Conservation (phyloP, 2,113 vertebrate species). For the Antechinus flavipes region DNA sequence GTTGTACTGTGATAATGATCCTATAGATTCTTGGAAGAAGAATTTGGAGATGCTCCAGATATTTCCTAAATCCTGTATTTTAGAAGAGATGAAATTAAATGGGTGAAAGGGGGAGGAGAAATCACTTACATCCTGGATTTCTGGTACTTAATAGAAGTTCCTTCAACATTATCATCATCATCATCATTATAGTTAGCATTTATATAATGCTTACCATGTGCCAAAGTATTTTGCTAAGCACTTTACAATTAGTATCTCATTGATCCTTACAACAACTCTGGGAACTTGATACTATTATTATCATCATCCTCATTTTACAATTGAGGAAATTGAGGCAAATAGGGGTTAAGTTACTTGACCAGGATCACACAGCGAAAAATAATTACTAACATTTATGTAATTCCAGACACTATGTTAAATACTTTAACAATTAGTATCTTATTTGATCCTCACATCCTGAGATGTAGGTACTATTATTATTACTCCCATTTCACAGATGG, state of each 20-base stretch:
- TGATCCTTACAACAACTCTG: neutral
- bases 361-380: neutral
- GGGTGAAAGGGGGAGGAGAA: neutral
- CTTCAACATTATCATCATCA: neutral
- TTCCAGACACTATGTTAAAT: neutral
- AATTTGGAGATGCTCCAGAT: neutral
- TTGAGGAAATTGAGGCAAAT: neutral
- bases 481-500: neutral
- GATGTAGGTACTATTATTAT: neutral
- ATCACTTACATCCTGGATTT: neutral
- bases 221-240: too few species aligned
- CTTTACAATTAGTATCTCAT: neutral
- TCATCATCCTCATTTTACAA: neutral
- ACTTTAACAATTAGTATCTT: neutral
- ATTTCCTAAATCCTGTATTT: neutral
- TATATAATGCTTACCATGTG: neutral
- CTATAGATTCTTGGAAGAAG: neutral
- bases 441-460: neutral
- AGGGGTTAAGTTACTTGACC: neutral
- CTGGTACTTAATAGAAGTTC: neutral
- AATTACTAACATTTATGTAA: neutral
- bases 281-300: neutral
- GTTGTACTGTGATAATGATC: neutral
- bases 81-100: neutral
- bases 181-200: neutral